phyloP scores from a whole-genome alignment of 92 coral and sea anemone species.

The Palythoa heliodiscus region DNA sequence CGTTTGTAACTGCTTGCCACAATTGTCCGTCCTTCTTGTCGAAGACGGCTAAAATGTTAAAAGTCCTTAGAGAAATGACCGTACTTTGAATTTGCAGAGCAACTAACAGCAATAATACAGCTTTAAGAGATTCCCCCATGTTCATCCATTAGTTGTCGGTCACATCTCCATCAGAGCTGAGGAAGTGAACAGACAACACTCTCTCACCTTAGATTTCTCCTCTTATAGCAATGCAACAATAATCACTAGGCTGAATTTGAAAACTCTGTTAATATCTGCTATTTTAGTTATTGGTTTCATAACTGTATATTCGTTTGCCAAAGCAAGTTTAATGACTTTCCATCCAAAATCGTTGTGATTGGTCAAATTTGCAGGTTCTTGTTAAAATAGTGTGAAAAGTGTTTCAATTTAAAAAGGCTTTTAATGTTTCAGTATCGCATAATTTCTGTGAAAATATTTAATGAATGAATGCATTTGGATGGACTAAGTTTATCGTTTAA shows the following conservation, averaged over 20 bases:
- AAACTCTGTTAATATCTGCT: neutral
- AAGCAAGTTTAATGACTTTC: neutral
- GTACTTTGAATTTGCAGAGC: neutral
- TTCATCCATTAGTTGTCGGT: neutral
- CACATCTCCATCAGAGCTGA: conserved; percentile 8
- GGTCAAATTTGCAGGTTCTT: conserved; percentile 19
- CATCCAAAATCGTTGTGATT: neutral
- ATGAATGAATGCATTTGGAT: too few species aligned
- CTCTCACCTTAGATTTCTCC: neutral
- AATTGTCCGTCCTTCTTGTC: conserved; percentile 12
- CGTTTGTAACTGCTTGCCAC: neutral
- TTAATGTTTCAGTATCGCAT: too few species aligned
- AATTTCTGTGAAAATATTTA: too few species aligned
- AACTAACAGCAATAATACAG: neutral
- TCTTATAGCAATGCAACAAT: neutral
- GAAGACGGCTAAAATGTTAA: conserved; percentile 8
- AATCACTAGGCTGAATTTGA: neutral
- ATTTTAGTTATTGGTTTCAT: neutral
- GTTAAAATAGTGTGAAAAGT: neutral
- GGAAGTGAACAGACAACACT: too few species aligned
- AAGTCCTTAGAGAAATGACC: neutral
- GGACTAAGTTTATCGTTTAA: too few species aligned
- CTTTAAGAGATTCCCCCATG: conserved; percentile 3
- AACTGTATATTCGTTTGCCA: neutral
- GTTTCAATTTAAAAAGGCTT: too few species aligned